Evolutionary conservation across 2,888 invertebrate species (phyloP).

Genomic region (Erannis defoliaria): DNA sequence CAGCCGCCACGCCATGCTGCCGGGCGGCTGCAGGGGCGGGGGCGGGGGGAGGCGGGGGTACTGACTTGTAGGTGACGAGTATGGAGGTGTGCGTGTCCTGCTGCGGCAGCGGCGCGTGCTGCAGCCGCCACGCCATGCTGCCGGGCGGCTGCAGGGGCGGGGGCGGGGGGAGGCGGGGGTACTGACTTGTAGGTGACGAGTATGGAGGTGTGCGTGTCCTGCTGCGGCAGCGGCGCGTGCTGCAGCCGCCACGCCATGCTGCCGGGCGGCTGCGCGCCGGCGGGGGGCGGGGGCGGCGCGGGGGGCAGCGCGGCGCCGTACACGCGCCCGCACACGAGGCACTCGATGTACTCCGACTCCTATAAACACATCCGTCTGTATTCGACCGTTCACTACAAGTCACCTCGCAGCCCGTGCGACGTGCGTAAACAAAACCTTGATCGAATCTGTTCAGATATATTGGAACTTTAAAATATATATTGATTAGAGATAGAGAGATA

Average conservation of each 20-base stretch:
- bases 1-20: no score
- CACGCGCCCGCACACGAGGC: constrained; percentile 94
- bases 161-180: background rate
- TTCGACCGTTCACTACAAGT: no score
- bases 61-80: constrained; percentile 88
- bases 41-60: background rate
- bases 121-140: constrained; percentile 92
- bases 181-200: constrained; percentile 88
- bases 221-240: constrained; percentile 88
- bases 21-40: no score
- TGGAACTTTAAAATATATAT: no score
- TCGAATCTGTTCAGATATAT: no score
- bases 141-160: constrained; percentile 75
- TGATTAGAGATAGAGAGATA: no score
- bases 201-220: constrained; percentile 88
- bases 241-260: constrained; percentile 93
- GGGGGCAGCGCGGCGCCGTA: constrained; percentile 88
- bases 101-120: constrained; percentile 88
- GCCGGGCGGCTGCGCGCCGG: constrained; percentile 86
- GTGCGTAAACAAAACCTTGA: no score
- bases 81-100: constrained; percentile 88
- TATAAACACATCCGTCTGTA: no score
- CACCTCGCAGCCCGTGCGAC: no score
- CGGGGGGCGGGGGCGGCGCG: constrained; percentile 75
- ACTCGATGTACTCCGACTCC: constrained; percentile 91